Conservation (phyloP, 2,888 invertebrate species). For the Pyralis farinalis region DNA sequence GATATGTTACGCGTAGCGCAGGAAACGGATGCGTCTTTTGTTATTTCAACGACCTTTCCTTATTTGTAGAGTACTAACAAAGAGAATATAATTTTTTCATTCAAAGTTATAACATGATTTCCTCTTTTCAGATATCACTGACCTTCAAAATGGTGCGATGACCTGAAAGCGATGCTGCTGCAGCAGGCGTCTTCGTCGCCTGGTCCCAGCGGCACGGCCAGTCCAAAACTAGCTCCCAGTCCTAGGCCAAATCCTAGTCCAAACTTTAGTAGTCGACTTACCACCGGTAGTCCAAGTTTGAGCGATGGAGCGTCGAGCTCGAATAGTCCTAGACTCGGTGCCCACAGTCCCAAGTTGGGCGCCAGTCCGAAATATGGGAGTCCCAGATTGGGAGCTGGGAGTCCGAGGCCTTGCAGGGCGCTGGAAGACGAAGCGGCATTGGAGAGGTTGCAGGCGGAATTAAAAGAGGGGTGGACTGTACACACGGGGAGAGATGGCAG, state of each 20-base stretch:
- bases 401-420: slow-evolving; percentile 46
- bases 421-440: slow-evolving; percentile 67
- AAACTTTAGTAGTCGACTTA: slow-evolving; percentile 37
- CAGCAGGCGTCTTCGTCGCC: slow-evolving; percentile 74
- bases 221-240: slow-evolving; percentile 58
- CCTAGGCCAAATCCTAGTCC: slow-evolving; percentile 53
- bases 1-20: slow-evolving; percentile 12
- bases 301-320: slow-evolving; percentile 55
- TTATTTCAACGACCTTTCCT: slow-evolving; percentile 8
- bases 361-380: slow-evolving; percentile 64
- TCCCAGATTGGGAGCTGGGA: slow-evolving; percentile 68
- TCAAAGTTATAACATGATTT: slow-evolving; percentile 6
- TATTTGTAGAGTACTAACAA: slow-evolving; percentile 2
- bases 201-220: slow-evolving; percentile 75
- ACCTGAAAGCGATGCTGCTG: slow-evolving; percentile 74
- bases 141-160: slow-evolving; percentile 58
- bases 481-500: slow-evolving; percentile 89
- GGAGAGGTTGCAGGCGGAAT: slow-evolving; percentile 79
- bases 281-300: slow-evolving; percentile 50
- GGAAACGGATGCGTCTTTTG: slow-evolving; percentile 9
- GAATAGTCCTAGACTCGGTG: slow-evolving; percentile 45
- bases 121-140: slow-evolving; percentile 48
- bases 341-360: slow-evolving; percentile 44
- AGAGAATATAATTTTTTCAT: not conserved
- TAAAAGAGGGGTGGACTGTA: slow-evolving; percentile 89